These are phyloP conservation scores for Salmo trutta DNA, from an alignment of 2,797 vertebrate species.

Conservation along the genomic window DNA sequence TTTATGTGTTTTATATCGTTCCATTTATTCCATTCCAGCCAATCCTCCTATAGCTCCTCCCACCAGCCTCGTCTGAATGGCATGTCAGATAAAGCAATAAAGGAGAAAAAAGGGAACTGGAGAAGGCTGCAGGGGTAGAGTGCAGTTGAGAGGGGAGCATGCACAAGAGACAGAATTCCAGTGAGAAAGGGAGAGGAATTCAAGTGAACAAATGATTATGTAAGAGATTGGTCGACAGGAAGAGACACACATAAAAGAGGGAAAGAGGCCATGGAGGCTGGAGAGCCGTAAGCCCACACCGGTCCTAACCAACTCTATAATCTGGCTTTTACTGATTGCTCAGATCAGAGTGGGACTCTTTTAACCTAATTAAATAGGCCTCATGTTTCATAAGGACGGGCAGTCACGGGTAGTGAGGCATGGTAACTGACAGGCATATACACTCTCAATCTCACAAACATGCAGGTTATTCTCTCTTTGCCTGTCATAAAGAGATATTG, in stretches of 20 bases:
- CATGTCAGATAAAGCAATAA: constrained; percentile 52
- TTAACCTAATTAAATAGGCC: constrained; percentile 56
- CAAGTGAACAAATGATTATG: constrained; percentile 57
- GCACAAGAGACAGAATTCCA: constrained; percentile 18
- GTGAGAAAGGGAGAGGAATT: constrained; percentile 45
- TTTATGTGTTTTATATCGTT: too few species aligned
- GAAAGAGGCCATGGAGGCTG: constrained; percentile 41
- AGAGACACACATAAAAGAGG: constrained; percentile 46
- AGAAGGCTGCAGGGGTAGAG: constrained; percentile 16
- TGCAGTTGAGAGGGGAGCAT: neutral
- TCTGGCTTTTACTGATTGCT: constrained; percentile 41
- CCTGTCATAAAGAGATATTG: neutral
- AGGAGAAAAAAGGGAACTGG: constrained; percentile 45
- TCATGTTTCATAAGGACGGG: constrained; percentile 23
- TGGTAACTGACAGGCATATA: neutral
- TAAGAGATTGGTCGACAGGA: constrained; percentile 47
- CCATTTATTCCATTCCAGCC: too few species aligned
- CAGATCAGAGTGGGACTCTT: constrained; percentile 47
- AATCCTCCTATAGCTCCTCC: too few species aligned
- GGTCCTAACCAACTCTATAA: constrained; percentile 24
- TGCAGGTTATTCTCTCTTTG: neutral
- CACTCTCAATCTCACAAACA: neutral
- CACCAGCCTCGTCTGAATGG: too few species aligned
- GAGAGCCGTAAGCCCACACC: constrained; percentile 32
- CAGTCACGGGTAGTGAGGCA: neutral